Evolutionary conservation across 2,113 vertebrate species (phyloP).

Genomic region (Globicephala melas): DNA sequence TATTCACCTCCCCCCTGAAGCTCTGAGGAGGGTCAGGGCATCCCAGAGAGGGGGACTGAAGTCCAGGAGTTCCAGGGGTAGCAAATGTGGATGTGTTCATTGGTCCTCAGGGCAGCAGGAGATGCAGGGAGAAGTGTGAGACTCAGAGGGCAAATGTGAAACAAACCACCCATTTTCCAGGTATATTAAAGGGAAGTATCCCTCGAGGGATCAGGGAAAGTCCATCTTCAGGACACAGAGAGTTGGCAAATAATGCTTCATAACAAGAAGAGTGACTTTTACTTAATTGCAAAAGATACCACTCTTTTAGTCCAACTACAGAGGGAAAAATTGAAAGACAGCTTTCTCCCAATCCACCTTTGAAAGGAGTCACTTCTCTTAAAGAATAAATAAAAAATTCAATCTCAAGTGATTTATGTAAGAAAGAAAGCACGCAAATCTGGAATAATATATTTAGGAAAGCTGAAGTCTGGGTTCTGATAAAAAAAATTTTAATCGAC

Average conservation of each 20-base stretch:
- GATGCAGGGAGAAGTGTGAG: background rate
- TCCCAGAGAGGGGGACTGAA: background rate
- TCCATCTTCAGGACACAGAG: background rate
- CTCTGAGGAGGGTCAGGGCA: background rate
- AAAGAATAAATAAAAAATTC: background rate
- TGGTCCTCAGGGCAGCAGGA: background rate
- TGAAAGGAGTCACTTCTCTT: background rate
- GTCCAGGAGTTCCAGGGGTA: background rate
- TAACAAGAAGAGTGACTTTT: background rate
- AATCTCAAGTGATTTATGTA: background rate
- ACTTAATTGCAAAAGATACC: background rate
- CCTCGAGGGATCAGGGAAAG: background rate
- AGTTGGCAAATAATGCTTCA: background rate
- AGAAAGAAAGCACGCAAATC: background rate
- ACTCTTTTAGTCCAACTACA: background rate
- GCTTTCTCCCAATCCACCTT: background rate
- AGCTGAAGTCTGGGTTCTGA: background rate
- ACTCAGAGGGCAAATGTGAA: background rate
- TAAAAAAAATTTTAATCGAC: background rate
- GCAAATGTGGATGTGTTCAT: background rate
- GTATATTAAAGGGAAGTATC: background rate
- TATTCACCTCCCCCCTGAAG: fast-evolving
- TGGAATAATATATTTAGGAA: background rate
- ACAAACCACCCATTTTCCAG: background rate
- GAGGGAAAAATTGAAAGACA: background rate